These are phyloP conservation scores for Empidonax traillii DNA, from an alignment of 2,113 vertebrate genomes.

Conservation along the genomic window DNA sequence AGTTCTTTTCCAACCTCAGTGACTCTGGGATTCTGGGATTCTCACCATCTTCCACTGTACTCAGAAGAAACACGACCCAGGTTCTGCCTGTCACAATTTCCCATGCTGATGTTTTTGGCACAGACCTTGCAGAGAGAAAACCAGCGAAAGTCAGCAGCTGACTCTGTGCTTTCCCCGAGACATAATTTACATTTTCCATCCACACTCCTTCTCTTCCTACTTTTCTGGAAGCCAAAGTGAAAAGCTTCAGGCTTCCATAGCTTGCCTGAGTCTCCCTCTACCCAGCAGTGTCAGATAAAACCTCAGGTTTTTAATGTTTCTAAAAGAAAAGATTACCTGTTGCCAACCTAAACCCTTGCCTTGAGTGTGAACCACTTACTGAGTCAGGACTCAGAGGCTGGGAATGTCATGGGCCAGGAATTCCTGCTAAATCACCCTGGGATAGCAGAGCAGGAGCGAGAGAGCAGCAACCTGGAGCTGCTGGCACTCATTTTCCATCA, in stretches of 20 bases:
- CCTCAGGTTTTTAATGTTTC: background rate
- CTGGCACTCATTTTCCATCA: background rate
- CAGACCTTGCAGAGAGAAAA: background rate
- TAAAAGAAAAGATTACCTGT: background rate
- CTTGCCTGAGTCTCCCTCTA: background rate
- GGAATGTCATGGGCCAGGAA: background rate
- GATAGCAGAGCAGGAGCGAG: background rate
- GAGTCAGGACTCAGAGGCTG: background rate
- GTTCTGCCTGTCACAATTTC: background rate
- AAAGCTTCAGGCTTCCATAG: background rate
- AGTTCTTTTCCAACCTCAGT: background rate
- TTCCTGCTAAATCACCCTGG: background rate
- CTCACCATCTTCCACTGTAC: fast-evolving
- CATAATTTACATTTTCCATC: background rate
- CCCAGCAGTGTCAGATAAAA: background rate
- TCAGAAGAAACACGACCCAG: fast-evolving
- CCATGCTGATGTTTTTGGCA: background rate
- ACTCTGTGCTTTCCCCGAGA: background rate
- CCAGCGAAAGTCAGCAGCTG: background rate
- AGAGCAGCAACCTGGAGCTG: background rate
- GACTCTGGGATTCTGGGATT: background rate
- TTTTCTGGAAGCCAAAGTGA: background rate
- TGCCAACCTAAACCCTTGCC: background rate
- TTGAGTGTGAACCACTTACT: background rate
- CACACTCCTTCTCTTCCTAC: background rate